phyloP scores from a whole-genome alignment of 1,140 invertebrate species.

The Papilio machaon region DNA sequence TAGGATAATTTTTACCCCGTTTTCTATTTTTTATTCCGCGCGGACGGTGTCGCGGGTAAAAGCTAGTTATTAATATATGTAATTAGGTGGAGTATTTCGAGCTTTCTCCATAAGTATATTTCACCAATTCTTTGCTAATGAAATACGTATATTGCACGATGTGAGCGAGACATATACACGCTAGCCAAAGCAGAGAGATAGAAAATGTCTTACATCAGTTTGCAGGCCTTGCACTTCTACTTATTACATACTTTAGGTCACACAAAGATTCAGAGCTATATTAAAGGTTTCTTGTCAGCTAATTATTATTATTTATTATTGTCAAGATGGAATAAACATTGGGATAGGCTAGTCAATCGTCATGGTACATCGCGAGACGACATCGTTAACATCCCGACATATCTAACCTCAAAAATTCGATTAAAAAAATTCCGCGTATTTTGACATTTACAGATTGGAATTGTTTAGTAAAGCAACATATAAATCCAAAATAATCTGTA shows the following conservation, averaged over 20 bases:
- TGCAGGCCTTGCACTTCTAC: not conserved
- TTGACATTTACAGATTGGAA: slow-evolving; percentile 4
- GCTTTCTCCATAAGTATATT: not conserved
- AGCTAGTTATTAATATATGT: too few species aligned
- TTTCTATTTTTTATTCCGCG: too few species aligned
- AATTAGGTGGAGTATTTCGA: not conserved
- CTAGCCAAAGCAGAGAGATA: not conserved
- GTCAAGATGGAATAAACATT: slow-evolving; percentile 30
- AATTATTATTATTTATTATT: slow-evolving; percentile 30
- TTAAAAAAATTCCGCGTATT: slow-evolving; percentile 1
- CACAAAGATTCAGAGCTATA: not conserved
- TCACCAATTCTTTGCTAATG: not conserved
- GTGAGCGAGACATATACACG: not conserved
- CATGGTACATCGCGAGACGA: slow-evolving; percentile 18
- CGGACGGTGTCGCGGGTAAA: too few species aligned
- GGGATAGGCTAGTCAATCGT: slow-evolving; percentile 30
- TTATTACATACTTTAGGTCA: not conserved
- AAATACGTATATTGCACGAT: not conserved
- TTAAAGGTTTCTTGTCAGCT: not conserved
- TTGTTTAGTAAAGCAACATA: slow-evolving; percentile 26
- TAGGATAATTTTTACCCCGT: too few species aligned
- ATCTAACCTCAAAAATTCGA: slow-evolving; percentile 25
- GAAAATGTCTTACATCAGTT: not conserved
- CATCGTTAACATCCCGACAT: slow-evolving; percentile 25
- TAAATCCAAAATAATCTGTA: slow-evolving; percentile 24